Percentiles rank a stretch among this genome's conserved stretches.
phyloP scores from a whole-genome alignment of 92 coral and sea anemone species.

The Zoanthus solanderi region DNA sequence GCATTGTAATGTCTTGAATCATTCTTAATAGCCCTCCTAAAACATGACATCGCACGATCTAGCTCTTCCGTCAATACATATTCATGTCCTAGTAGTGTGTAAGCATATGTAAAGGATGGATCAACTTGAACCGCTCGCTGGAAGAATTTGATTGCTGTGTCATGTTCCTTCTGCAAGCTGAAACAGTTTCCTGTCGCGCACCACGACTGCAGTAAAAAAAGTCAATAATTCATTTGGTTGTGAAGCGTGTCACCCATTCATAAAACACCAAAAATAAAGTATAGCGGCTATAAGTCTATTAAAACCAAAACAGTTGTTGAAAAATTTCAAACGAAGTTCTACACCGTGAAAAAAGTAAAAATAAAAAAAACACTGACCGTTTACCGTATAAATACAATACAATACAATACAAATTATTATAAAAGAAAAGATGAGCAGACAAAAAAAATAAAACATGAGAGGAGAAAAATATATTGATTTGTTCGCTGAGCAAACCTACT shows the following conservation, averaged over 20 bases:
- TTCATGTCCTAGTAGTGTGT: conserved; percentile 95
- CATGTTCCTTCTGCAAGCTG: conserved; percentile 98
- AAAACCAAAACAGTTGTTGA: too few species aligned
- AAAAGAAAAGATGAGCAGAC: too few species aligned
- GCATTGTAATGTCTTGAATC: conserved; percentile 99
- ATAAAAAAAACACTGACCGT: too few species aligned
- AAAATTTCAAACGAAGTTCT: too few species aligned
- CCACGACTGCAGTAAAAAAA: conserved; percentile 78
- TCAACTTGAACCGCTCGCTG: conserved; percentile 99
- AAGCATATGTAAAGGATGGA: conserved; percentile 90
- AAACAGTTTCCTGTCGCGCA: conserved; percentile 98
- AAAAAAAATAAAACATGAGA: too few species aligned
- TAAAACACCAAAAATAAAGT: too few species aligned
- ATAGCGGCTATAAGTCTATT: not conserved
- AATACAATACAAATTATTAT: too few species aligned
- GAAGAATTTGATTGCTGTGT: conserved; percentile 97
- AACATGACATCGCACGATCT: conserved; percentile 98
- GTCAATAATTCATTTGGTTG: too few species aligned
- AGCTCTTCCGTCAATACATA: conserved; percentile 95
- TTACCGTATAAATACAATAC: too few species aligned
- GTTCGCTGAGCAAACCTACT: too few species aligned
- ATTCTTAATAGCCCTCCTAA: conserved; percentile 89
- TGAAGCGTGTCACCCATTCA: not conserved
- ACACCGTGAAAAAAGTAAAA: too few species aligned
- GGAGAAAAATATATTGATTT: too few species aligned